Evolutionary conservation across 2,888 invertebrate genomes (phyloP).

Genomic region (Acrocyrtus sp.): DNA sequence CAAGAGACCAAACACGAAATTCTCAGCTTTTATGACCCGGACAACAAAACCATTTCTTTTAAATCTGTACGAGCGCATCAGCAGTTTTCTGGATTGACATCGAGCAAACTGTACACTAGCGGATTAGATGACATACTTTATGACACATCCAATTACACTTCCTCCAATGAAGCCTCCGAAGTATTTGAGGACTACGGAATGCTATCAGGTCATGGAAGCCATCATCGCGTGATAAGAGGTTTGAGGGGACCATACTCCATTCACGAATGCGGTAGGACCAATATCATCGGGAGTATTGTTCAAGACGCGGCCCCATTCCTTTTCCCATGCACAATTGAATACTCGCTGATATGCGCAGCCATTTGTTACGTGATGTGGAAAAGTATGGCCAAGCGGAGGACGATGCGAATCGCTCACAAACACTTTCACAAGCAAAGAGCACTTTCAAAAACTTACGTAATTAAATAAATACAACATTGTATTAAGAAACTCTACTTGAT

Average conservation of each 20-base stretch:
- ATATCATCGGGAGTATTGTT: constrained; percentile 73
- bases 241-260: constrained; percentile 63
- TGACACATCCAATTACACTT: not conserved
- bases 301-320: constrained; percentile 81
- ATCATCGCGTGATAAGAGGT: constrained; percentile 39
- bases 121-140: constrained; percentile 8
- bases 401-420: constrained; percentile 25
- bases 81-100: constrained; percentile 24
- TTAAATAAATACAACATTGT: no score
- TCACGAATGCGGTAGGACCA: constrained; percentile 65
- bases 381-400: constrained; percentile 52
- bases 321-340: constrained; percentile 91
- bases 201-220: no score
- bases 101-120: not conserved
- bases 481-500: constrained; percentile 52
- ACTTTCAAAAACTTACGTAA: constrained; percentile 16
- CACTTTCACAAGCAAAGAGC: constrained; percentile 6
- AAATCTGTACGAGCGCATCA: constrained; percentile 33
- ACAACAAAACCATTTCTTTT: constrained; percentile 50
- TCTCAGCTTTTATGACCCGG: constrained; percentile 63
- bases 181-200: constrained; percentile 13
- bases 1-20: constrained; percentile 68
- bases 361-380: constrained; percentile 72
- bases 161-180: not conserved
- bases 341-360: constrained; percentile 90